Evolutionary conservation across 64 coral and sea anemone species (phyloP), one percentile per base, ranked within the genome.

Genomic region (Cladopsammia gracilis): DNA sequence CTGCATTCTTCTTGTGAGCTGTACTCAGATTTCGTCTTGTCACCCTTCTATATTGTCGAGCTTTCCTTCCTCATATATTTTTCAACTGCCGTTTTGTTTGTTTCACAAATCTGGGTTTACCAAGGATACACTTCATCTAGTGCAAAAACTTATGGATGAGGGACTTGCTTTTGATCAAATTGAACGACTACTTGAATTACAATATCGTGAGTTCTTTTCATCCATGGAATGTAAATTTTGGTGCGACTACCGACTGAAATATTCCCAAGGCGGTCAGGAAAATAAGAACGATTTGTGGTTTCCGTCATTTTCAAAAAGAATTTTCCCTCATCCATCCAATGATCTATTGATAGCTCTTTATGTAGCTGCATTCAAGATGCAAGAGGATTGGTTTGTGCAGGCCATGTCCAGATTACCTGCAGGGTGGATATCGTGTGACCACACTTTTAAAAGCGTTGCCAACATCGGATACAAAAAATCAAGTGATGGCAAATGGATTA

Each of bases 391-490:
- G 43, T 69, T 85, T 85, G 61, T 25, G 60, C 62, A 68, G 61
- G 82, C 82, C 10, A 90, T 90, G 88, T 78, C 73, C 18, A 64
- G 43, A 50, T 20, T 20, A 25, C 58, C 88, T 72, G n/a, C 90
- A 2, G 2, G 24, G 24, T 86, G 69, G 58, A 93, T 93, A 20
- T 86, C 81, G 3, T 85, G 59, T 50, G 81, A 93, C 64, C 90
- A 93, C 48, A 93, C 90, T 1, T 93, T 86, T 60, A 86, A 93
- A 93, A 86, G 50, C 56, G 79, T 86, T 86, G 50, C 64, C 56
- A 93, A 86, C 90, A 93, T 86, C 58, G 90, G 80, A 23, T 93
- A 93, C 70, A 93, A 85, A 86, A 34, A 78, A 84, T 19, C 81
- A 84, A 72, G 66, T 48, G 71, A 93, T 75, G 82, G 56, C 10